Evolutionary conservation across 2,113 vertebrate genomes (phyloP).

Genomic region (Toxotes chatareus): DNA sequence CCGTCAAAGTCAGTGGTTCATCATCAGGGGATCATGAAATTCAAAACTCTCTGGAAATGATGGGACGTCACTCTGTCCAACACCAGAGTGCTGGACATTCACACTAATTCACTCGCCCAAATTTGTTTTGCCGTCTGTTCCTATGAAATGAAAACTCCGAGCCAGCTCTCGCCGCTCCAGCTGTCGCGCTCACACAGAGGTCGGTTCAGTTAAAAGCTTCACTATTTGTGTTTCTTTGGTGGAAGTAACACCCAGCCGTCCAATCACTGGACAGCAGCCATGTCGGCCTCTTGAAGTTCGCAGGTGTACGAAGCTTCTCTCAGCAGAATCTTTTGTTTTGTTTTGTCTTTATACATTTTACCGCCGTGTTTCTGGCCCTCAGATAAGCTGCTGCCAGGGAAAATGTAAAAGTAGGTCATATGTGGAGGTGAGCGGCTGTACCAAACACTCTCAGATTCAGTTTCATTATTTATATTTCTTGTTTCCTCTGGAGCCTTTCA

Average conservation of each 20-base stretch:
- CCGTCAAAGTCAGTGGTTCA: no score
- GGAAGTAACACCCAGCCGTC: slow-evolving; percentile 4
- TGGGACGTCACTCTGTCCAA: no score
- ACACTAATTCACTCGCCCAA: no score
- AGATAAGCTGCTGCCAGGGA: slow-evolving; percentile 57
- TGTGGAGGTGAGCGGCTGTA: slow-evolving; percentile 11
- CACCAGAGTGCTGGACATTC: no score
- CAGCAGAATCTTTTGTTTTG: slow-evolving; percentile 47
- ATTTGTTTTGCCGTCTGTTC: background rate
- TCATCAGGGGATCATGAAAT: no score
- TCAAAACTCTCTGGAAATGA: no score
- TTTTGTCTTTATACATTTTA: slow-evolving; percentile 3
- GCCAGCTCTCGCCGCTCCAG: background rate
- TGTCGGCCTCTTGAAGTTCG: background rate
- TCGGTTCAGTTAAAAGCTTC: background rate
- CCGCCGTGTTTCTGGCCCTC: background rate
- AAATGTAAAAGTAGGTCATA: slow-evolving; percentile 59
- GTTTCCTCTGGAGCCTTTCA: slow-evolving; percentile 36
- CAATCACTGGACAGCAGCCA: slow-evolving; percentile 7
- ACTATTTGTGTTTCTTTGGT: slow-evolving; percentile 34
- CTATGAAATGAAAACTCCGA: background rate
- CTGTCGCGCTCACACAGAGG: background rate
- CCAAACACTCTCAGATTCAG: slow-evolving; percentile 25
- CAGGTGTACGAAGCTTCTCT: slow-evolving; percentile 41
- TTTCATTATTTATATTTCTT: slow-evolving; percentile 58